Percentiles rank a stretch among this genome's conserved stretches.
These are phyloP conservation scores for Podocnemis expansa DNA, from an alignment of 2,113 vertebrate species.

Conservation along the genomic window DNA sequence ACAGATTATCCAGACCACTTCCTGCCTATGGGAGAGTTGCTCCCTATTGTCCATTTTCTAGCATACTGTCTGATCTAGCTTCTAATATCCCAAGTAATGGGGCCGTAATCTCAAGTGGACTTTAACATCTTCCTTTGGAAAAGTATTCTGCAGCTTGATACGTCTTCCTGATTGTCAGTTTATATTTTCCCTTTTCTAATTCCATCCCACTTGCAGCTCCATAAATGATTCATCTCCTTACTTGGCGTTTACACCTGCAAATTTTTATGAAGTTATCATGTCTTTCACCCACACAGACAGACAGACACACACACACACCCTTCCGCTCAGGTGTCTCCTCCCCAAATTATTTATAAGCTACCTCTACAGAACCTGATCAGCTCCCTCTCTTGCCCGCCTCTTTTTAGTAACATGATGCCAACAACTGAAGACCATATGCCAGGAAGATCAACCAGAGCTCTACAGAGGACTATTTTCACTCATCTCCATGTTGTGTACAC, in stretches of 20 bases:
- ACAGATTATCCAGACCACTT: neutral
- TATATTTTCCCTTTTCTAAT: neutral
- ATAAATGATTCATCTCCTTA: constrained; percentile 63
- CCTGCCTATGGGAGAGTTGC: neutral
- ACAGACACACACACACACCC: constrained; percentile 46
- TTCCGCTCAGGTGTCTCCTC: constrained; percentile 57
- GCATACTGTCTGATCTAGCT: neutral
- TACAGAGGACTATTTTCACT: neutral
- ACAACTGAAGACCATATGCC: fast-evolving
- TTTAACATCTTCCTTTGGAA: neutral
- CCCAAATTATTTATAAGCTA: constrained; percentile 44
- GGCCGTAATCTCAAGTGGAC: neutral
- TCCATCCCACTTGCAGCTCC: constrained; percentile 41
- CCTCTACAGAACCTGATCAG: constrained; percentile 53
- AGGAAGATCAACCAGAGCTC: neutral
- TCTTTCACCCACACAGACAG: constrained; percentile 52
- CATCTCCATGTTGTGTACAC: fast-evolving
- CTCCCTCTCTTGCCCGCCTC: constrained; percentile 7
- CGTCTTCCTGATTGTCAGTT: neutral
- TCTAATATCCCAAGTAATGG: neutral
- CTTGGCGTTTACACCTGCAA: constrained; percentile 66
- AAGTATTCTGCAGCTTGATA: neutral
- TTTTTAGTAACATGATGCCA: constrained; percentile 17
- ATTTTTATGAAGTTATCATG: constrained; percentile 69
- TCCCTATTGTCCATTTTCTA: neutral